phyloP scores from a whole-genome alignment of 2,113 vertebrate species.

The Pteruthius melanotis region DNA sequence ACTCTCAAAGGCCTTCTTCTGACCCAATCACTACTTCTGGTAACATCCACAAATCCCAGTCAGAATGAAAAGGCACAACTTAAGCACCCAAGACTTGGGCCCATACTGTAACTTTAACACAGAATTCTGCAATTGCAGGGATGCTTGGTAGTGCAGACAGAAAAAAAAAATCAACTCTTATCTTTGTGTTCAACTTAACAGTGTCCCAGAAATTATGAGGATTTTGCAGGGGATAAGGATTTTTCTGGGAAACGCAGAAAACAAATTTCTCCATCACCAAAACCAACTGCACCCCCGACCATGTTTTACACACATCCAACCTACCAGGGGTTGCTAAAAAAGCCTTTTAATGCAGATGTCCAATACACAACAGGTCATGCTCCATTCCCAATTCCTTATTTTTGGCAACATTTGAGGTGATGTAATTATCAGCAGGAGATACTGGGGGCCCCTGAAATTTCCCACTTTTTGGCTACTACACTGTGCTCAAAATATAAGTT shows the following conservation, averaged over 20 bases:
- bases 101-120: neutral
- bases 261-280: neutral
- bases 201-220: neutral
- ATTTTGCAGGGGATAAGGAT: neutral
- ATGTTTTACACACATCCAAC: neutral
- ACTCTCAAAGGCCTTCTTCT: neutral
- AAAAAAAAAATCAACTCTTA: neutral
- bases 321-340: neutral
- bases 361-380: neutral
- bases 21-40: neutral
- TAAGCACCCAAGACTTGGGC: neutral
- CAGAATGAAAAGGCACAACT: neutral
- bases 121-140: neutral
- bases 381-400: neutral
- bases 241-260: neutral
- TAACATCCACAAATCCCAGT: neutral
- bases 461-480: neutral
- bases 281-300: neutral
- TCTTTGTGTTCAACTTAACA: neutral
- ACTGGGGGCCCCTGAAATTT: neutral
- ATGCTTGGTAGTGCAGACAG: neutral
- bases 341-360: neutral
- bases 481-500: accelerated
- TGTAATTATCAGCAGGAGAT: neutral
- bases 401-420: neutral